Evolutionary conservation across 2,797 vertebrate genomes (phyloP), one percentile per base, ranked within the genome.

Genomic region (Fratercula arctica): DNA sequence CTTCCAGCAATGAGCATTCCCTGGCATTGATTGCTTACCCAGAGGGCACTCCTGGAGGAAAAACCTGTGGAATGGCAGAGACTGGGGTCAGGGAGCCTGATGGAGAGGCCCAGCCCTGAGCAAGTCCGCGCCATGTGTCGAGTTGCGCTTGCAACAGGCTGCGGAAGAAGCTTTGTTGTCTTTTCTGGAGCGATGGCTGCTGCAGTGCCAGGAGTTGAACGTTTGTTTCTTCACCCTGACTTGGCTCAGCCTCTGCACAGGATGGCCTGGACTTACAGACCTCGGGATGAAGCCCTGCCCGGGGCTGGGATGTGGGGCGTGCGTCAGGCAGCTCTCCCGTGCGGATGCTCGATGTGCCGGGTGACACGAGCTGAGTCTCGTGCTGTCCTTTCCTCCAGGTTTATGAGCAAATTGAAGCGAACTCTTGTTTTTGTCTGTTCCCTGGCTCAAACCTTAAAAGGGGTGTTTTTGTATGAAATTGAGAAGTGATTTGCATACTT

Each of bases 401-500:
- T 24, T 77, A 20, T 13, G 43, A 91, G 53, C 35, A 89, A 94
- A 92, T 61, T 41, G 79, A 53, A 73, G 24, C 3, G 1, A 77
- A 57, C 37, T 15, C 80, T 74, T 39, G 31, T 73, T 61, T 67
- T 72, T 14, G 37, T 60, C 68, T 54, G 0, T 70, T 45, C 46
- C 59, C 46, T 6, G 50, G 28, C 88, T 93, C 63, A 70, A 51
- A 50, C 29, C 70, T 72, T 50, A 10, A 76, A 53, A 57, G 73
- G 41, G 50, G 61, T 89, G 69, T 41, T 95, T 95, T 97, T 84
- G 43, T 37, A 46, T 60, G 72, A 80, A 76, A 57, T 4, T 37
- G 61, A 83, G 91, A 82, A 24, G 45, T 15, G 72, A 92, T 96
- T 95, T 93, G 95, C 95, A 80, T 90, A 78, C 91, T 73, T 74